phyloP scores from a whole-genome alignment of 2,797 vertebrate species.

The Enteromius radiatus region DNA sequence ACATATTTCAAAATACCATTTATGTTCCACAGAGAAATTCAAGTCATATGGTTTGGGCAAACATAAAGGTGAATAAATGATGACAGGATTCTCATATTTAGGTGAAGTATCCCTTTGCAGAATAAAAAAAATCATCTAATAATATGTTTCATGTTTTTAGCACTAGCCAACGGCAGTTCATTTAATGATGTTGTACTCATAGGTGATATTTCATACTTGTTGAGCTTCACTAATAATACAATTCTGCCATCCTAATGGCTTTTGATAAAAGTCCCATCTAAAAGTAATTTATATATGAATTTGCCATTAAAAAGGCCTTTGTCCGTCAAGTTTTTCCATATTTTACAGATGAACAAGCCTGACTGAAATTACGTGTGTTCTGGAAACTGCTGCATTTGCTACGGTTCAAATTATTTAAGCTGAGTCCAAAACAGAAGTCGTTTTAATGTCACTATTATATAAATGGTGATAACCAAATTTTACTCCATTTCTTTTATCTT shows the following conservation, averaged over 20 bases:
- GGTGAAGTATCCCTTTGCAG: neutral
- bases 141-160: neutral
- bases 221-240: neutral
- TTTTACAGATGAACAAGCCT: conserved; percentile 7
- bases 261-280: neutral
- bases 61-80: neutral
- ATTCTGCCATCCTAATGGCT: neutral
- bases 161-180: neutral
- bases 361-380: neutral
- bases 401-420: neutral
- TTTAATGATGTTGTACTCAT: neutral
- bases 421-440: conserved; percentile 11
- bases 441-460: conserved; percentile 2
- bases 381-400: neutral
- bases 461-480: conserved; percentile 3
- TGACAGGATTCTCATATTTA: neutral
- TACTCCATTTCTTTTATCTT: conserved; percentile 17
- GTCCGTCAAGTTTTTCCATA: neutral
- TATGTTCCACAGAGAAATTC: neutral
- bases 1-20: neutral
- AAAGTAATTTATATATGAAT: neutral
- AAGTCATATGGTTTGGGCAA: neutral
- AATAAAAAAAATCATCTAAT: neutral
- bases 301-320: neutral
- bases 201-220: conserved; percentile 8